These are phyloP conservation scores for Sminthopsis crassicaudata DNA, from an alignment of 2,113 vertebrate genomes.

Conservation along the genomic window DNA sequence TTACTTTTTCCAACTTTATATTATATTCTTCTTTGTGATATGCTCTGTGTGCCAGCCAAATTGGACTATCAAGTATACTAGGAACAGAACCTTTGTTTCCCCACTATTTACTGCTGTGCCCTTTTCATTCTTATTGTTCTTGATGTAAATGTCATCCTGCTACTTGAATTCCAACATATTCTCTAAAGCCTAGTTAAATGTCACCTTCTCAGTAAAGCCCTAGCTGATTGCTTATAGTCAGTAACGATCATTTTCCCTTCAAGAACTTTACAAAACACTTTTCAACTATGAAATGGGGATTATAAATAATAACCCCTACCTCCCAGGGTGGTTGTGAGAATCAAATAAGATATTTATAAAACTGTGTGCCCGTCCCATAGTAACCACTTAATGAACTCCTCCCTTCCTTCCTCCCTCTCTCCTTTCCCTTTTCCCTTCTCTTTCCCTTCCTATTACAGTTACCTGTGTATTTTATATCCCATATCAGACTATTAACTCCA, in stretches of 20 bases:
- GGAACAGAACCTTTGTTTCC: neutral
- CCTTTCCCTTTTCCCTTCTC: too few species aligned
- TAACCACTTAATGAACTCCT: neutral
- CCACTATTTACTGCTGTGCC: neutral
- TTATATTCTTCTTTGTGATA: neutral
- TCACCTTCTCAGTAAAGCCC: neutral
- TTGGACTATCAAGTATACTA: neutral
- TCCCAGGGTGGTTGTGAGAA: neutral
- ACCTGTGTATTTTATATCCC: neutral
- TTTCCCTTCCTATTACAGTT: neutral
- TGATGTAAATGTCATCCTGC: neutral
- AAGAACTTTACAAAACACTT: neutral
- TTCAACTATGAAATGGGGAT: neutral
- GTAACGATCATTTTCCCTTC: neutral
- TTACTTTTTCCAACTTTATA: neutral
- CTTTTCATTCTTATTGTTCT: neutral
- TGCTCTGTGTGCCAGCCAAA: neutral
- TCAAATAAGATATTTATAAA: neutral
- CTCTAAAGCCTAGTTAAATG: neutral
- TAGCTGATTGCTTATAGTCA: neutral
- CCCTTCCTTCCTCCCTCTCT: too few species aligned
- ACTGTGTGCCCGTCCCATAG: neutral
- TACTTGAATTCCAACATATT: neutral
- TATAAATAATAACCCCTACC: neutral
- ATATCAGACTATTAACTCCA: neutral